A percentile compares a stretch with the other conserved stretches of the same genome.
phyloP scores from a whole-genome alignment of 2,113 vertebrate species.

The Xenopus tropicalis region DNA sequence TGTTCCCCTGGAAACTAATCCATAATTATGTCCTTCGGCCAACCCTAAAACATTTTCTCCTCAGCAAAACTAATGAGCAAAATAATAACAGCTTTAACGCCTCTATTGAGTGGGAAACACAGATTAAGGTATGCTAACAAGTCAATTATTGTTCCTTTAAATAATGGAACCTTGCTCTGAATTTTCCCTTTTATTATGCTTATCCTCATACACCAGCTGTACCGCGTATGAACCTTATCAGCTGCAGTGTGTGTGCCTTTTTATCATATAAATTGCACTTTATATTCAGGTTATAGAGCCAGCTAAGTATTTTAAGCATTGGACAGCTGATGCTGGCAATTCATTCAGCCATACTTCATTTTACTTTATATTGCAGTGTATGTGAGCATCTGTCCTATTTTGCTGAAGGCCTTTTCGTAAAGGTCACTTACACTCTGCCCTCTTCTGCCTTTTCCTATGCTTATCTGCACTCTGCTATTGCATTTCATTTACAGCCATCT shows the following conservation, averaged over 20 bases:
- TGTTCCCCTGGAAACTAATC: conserved; percentile 25
- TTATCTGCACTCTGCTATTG: not conserved
- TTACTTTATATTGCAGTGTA: conserved; percentile 14
- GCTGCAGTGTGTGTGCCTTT: conserved; percentile 21
- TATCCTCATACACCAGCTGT: conserved; percentile 38
- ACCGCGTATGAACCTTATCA: conserved; percentile 36
- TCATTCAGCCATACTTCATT: conserved; percentile 14
- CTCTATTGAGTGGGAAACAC: conserved; percentile 30
- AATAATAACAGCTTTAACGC: conserved; percentile 14
- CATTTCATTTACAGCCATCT: not conserved
- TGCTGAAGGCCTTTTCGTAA: not conserved
- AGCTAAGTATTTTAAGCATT: not conserved
- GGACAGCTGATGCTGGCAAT: conserved; percentile 29
- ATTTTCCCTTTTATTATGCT: conserved; percentile 31
- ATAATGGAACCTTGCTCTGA: conserved; percentile 32
- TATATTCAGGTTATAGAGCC: conserved; percentile 21
- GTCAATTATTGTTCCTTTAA: conserved; percentile 39
- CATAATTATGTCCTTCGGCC: conserved; percentile 31
- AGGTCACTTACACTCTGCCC: conserved; percentile 14
- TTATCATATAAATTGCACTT: conserved; percentile 45
- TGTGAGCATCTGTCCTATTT: conserved; percentile 30
- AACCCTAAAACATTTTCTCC: conserved; percentile 17
- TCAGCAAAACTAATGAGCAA: conserved; percentile 24
- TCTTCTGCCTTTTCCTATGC: not conserved
- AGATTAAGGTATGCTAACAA: conserved; percentile 38